Percentiles rank a stretch among this genome's conserved stretches.
phyloP scores from a whole-genome alignment of 2,113 vertebrate genomes.

The Bungarus multicinctus region DNA sequence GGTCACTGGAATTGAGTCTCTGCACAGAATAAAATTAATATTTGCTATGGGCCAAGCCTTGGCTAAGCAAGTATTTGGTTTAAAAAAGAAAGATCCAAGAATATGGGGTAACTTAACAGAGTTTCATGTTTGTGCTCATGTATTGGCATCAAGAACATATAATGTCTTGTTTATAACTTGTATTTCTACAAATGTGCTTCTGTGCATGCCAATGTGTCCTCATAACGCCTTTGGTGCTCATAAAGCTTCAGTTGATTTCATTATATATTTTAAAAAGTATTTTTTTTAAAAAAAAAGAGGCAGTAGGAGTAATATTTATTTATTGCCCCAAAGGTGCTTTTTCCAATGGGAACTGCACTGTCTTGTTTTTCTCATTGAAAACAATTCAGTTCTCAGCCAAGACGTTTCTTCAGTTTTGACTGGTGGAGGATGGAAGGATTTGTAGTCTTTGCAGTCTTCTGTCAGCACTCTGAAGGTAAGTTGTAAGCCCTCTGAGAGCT shows the following conservation, averaged over 20 bases:
- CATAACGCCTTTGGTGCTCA: not conserved
- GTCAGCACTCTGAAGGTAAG: not conserved
- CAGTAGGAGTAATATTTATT: not conserved
- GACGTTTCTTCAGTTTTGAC: not conserved
- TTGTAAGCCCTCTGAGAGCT: not conserved
- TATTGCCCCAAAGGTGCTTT: not conserved
- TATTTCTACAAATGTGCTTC: not conserved
- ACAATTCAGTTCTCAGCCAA: not conserved
- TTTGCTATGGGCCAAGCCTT: not conserved
- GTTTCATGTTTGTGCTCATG: not conserved
- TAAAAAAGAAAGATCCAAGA: not conserved
- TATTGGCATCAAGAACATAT: not conserved
- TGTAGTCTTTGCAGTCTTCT: not conserved
- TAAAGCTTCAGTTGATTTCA: not conserved
- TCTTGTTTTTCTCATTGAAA: not conserved
- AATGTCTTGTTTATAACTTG: not conserved
- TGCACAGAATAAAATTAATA: not conserved
- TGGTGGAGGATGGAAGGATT: not conserved
- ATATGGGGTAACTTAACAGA: not conserved
- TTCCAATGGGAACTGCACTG: not conserved
- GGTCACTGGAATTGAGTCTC: not conserved
- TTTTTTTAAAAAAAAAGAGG: not conserved
- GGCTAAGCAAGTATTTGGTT: not conserved
- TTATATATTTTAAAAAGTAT: not conserved
- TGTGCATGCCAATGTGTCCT: not conserved